Evolutionary conservation across 1,140 invertebrate genomes (phyloP), one percentile per base, ranked within the genome.

Genomic region (Portunus trituberculatus): DNA sequence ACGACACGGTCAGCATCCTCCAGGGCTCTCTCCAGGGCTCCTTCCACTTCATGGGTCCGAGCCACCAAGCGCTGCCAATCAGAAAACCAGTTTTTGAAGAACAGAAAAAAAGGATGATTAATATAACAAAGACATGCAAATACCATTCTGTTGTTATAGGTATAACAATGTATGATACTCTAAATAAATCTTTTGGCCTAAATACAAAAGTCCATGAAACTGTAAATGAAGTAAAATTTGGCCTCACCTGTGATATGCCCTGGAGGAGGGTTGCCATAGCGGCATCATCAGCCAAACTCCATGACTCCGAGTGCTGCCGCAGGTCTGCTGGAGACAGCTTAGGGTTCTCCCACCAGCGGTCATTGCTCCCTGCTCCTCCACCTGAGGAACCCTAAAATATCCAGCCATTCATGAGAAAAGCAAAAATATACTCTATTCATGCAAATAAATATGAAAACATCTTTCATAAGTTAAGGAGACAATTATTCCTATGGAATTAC

Each of bases 221-320:
- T 8, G 45, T 7, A 29, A 29, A 29, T 25, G 14, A 39, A 39
- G 39, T 39, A 39, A 39, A 39, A 1, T 20, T 2, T n/a, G 12
- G 12, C 12, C 87, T 25, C 48, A 94, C 95, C 76, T 94, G 92
- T 76, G 95, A 96, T 46, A 96, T 94, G 20, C 76, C 46, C 48
- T 96, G 95, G 16, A 96, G 83, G 8, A 96, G 93, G 10, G 95
- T 91, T 8, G 95, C 95, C 86, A 93, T 96, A 82, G 95, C 95
- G 76, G 95, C 95, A 92, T 96, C 95, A 45, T 89, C 95, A 59
- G 88, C 95, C 48, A 96, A 25, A 76, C 31, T 94, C 95, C 95
- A 96, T 29, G 92, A 87, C 29, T 96, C 93, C 0, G 88, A 52
- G 28, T 92, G 82, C n/a, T 92, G 89, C 0, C 93, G 88, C 28